Percentiles rank a stretch among this genome's conserved stretches.
phyloP scores from a whole-genome alignment of 2,113 vertebrate genomes.

The Aviceda subcristata region DNA sequence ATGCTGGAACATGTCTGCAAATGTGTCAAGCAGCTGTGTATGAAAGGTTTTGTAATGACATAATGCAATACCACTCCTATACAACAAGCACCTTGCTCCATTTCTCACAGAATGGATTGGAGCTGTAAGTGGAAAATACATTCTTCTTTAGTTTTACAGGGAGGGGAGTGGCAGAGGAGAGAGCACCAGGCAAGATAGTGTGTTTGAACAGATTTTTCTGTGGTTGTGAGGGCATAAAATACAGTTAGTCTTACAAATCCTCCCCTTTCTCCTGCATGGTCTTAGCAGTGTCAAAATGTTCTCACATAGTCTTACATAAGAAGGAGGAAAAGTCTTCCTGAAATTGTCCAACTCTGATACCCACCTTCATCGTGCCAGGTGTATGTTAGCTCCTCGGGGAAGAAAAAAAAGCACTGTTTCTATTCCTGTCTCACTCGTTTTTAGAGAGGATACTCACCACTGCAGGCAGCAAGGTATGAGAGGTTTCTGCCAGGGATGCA shows the following conservation, averaged over 20 bases:
- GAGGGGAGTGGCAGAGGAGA: not conserved
- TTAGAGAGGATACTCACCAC: not conserved
- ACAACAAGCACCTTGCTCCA: not conserved
- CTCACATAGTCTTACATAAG: not conserved
- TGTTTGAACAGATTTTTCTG: not conserved
- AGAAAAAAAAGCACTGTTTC: not conserved
- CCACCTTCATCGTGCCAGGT: not conserved
- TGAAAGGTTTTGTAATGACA: not conserved
- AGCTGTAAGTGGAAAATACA: not conserved
- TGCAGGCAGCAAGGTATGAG: not conserved
- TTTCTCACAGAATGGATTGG: not conserved
- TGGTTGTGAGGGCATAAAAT: not conserved
- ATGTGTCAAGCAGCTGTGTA: conserved; percentile 12
- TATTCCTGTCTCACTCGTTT: not conserved
- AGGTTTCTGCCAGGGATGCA: not conserved
- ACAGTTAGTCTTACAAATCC: not conserved
- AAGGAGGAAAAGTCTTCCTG: not conserved
- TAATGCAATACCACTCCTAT: not conserved
- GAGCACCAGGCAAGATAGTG: not conserved
- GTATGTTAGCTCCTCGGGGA: not conserved
- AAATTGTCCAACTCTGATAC: not conserved
- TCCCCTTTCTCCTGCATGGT: not conserved
- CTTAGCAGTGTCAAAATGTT: not conserved
- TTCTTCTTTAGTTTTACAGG: not conserved
- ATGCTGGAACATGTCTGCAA: not conserved